Base-by-base conservation (phyloP, 2,113 vertebrate species). In the Calypte anna region DNA sequence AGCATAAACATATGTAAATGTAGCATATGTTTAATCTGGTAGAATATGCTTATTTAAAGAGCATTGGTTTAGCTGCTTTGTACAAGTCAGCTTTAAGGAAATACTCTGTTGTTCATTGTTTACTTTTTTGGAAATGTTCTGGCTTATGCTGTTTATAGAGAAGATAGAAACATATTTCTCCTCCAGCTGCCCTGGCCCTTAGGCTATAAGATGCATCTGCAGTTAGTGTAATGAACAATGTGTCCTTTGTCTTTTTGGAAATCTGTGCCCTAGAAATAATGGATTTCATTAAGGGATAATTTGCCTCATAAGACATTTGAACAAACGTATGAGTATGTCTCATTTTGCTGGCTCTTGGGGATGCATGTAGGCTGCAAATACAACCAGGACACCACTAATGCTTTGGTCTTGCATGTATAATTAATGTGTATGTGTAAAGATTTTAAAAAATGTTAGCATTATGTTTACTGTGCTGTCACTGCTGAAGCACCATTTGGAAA, bases 231-330 rank as follows among this genome's bases (percentile, higher is more conserved):
- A 53, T 57, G 68, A 92, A 63, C 58, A 78, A 69, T 76, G 86
- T 84, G 73, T 73, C 82, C 80, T 55, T 77, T 61, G 43, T 80
- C 59, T 76, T 82, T 86, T 46, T 54, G 46, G 38, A 94, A 79
- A 67, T 72, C 82, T 76, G 25, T 82, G 74, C 44, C 63, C 91
- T 75, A 78, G 70, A 90, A 95, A 95, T 64, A 96, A 90, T 95
- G 86, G 78, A 82, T 82, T 95, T 97, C 94, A 94, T 96, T 97
- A 96, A 94, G 21, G 48, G 44, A n/a, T 88, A 78, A 61, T 82
- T 92, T 94, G 55, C 54, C 62, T 88, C 68, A 10, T 77, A 76
- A 90, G 59, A 93, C 80, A 50, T 75, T 94, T 75, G 86, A 84
- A 28, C 27, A 91, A 88, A 88, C 25, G 54, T 70, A 67, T 28